Evolutionary conservation across 1,140 invertebrate genomes (phyloP).

Genomic region (Lepidurus packardi): DNA sequence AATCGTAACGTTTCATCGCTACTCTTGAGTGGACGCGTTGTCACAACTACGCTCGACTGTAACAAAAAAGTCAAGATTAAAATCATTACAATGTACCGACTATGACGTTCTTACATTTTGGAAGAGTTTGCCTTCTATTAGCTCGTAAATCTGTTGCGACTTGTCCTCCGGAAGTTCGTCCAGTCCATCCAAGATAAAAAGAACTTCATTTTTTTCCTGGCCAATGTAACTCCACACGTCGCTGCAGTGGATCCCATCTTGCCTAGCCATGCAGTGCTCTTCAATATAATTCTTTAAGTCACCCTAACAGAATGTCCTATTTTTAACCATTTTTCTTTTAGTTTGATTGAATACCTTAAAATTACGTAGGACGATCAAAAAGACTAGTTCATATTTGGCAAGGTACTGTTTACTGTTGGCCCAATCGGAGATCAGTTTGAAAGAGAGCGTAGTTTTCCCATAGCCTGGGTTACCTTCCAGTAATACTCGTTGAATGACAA

Average conservation of each 20-base stretch:
- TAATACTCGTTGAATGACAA: neutral
- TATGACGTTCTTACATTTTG: slow-evolving; percentile 35
- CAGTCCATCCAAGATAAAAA: slow-evolving; percentile 39
- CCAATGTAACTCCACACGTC: slow-evolving; percentile 39
- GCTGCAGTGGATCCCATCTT: neutral
- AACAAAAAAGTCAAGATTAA: neutral
- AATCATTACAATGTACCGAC: neutral
- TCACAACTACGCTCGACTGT: slow-evolving; percentile 34
- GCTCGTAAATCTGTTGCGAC: slow-evolving; percentile 36
- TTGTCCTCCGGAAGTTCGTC: slow-evolving; percentile 37
- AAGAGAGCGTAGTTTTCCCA: slow-evolving; percentile 37
- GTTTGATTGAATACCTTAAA: slow-evolving; percentile 38
- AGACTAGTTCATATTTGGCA: slow-evolving; percentile 37
- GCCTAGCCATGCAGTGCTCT: neutral
- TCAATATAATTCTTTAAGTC: neutral
- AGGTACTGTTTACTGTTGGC: slow-evolving; percentile 34
- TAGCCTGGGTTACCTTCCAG: slow-evolving; percentile 38
- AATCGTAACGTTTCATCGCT: slow-evolving; percentile 35
- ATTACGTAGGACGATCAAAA: slow-evolving; percentile 38
- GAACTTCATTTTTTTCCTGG: slow-evolving; percentile 35
- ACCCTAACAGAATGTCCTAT: neutral
- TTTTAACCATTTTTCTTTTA: slow-evolving; percentile 30
- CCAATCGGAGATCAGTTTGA: slow-evolving; percentile 39
- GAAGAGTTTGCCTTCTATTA: slow-evolving; percentile 36
- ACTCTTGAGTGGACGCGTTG: slow-evolving; percentile 34